Evolutionary conservation across 2,113 vertebrate genomes (phyloP), one percentile per base, ranked within the genome.

Genomic region (Charadrius vociferus): DNA sequence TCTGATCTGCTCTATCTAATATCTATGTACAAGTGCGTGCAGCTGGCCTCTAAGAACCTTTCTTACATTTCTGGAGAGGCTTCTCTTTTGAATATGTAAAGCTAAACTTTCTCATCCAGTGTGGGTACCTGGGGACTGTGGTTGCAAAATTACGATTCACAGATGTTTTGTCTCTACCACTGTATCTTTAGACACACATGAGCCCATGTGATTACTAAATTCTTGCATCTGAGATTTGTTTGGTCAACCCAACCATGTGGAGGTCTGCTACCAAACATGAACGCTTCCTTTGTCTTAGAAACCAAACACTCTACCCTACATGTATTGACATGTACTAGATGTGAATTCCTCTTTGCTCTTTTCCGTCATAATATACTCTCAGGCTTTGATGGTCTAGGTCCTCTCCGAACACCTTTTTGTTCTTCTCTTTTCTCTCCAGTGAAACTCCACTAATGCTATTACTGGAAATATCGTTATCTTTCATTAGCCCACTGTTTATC

Each of bases 171-270:
- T 16, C 52, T 56, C 58, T 88, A 56, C 7, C 1, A 2, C 37
- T 74, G 32, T 2, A 14, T 59, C 37, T 87, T 32, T 43, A 50
- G 34, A 37, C 2, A 8, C 67, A n/a, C 9, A 1, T 0, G 30
- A n/a, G 5, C 12, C 77, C 21, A 30, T 5, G 21, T 23, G 22
- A 23, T 59, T 7, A n/a, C 18, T 32, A 32, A 59, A 66, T 29
- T 32, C 15, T 58, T 19, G 23, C 15, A 37, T 24, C 43, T 80
- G 73, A 71, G 43, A 79, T 59, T 52, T 34, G 16, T n/a, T 75
- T 1, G 2, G 32, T 71, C 50, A 81, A 1, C 39, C 6, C 0
- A 0, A 36, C 52, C 61, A n/a, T 26, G 47, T 5, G 34, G 65
- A 84, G n/a, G 14, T 34, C 77, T 59, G 21, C 47, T 24, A 29